Evolutionary conservation across 2,113 vertebrate species (phyloP).

Genomic region (cattle (Bos taurus)): DNA sequence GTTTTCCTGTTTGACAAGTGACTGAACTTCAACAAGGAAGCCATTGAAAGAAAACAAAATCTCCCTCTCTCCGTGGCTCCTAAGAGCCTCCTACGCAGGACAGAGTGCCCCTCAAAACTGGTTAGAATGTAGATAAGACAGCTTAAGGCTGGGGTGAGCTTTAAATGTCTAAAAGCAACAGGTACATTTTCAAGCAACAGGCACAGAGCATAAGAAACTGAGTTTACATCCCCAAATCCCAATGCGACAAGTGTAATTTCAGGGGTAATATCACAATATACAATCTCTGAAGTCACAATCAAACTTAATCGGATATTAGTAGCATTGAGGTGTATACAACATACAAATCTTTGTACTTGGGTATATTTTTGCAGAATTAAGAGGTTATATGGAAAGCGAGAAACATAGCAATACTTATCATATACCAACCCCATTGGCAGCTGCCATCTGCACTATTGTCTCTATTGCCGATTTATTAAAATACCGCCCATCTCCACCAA

Average conservation of each 20-base stretch:
- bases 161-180: slow-evolving; percentile 6
- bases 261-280: not conserved
- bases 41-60: slow-evolving; percentile 33
- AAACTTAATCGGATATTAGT: not conserved
- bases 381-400: slow-evolving; percentile 49
- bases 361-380: slow-evolving; percentile 1
- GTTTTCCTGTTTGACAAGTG: slow-evolving; percentile 66
- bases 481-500: slow-evolving; percentile 96
- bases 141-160: not conserved
- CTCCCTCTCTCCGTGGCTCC: not conserved
- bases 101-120: not conserved
- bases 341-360: not conserved
- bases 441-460: slow-evolving; percentile 96
- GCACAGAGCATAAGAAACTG: not conserved
- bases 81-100: not conserved
- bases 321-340: not conserved
- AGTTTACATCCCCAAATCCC: not conserved
- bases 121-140: slow-evolving; percentile 11
- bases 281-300: not conserved
- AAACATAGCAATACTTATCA: slow-evolving; percentile 40
- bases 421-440: slow-evolving; percentile 97
- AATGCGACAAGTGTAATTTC: not conserved
- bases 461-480: slow-evolving; percentile 91
- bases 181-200: slow-evolving; percentile 11
- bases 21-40: slow-evolving; percentile 58